Evolutionary conservation across 2,888 invertebrate species (phyloP).

Genomic region (Autographa gamma): DNA sequence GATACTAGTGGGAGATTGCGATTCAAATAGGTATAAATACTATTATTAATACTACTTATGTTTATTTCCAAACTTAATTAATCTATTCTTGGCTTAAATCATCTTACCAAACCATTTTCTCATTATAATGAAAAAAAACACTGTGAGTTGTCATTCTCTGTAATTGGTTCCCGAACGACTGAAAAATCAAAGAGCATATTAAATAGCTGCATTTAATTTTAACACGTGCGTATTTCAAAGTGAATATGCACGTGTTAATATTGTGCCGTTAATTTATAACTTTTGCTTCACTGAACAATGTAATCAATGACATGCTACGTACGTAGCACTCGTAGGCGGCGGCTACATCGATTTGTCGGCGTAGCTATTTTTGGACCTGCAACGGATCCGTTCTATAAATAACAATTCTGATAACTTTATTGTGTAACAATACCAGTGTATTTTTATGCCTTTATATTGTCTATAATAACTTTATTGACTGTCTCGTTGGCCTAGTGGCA

Average conservation of each 20-base stretch:
- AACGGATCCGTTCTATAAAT: neutral
- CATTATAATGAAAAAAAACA: too few relatives aligned
- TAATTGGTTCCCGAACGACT: neutral
- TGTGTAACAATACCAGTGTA: neutral
- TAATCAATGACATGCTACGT: constrained; percentile 13
- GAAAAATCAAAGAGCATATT: neutral
- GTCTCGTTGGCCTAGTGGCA: too few relatives aligned
- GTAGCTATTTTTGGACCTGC: constrained; percentile 14
- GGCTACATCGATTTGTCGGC: constrained; percentile 14
- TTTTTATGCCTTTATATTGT: neutral
- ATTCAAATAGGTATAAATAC: too few relatives aligned
- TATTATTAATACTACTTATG: too few relatives aligned
- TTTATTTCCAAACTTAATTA: too few relatives aligned
- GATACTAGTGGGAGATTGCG: too few relatives aligned
- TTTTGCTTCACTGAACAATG: neutral
- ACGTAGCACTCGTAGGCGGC: constrained; percentile 43
- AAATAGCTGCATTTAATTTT: neutral
- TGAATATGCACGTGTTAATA: constrained; percentile 3
- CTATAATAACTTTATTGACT: too few relatives aligned
- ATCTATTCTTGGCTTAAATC: too few relatives aligned
- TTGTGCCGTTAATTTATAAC: constrained; percentile 1
- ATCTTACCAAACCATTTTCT: too few relatives aligned
- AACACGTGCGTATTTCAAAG: neutral
- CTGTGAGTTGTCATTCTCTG: neutral
- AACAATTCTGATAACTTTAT: neutral